These are phyloP conservation scores for Coryphaenoides rupestris DNA, from an alignment of 2,113 vertebrate species.

Conservation along the genomic window DNA sequence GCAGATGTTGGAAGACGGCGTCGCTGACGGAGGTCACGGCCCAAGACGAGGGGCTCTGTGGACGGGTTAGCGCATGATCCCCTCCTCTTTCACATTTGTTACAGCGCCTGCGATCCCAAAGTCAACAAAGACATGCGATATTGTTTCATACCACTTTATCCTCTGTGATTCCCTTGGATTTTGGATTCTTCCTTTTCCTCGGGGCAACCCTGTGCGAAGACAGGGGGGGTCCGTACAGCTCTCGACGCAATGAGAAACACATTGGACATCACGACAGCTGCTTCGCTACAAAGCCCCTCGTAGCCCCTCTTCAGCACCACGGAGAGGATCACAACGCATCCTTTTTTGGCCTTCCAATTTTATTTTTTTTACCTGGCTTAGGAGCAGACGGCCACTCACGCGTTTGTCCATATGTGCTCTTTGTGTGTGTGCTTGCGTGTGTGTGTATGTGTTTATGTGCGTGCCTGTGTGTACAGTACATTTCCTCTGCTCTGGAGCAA, in stretches of 20 bases:
- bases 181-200: conserved; percentile 57
- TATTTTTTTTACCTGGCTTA: neutral
- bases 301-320: conserved; percentile 26
- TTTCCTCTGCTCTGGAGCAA: conserved; percentile 47
- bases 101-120: conserved; percentile 54
- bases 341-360: neutral
- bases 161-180: conserved; percentile 63
- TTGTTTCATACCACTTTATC: conserved; percentile 71
- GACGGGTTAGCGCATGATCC: conserved; percentile 53
- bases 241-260: conserved; percentile 45
- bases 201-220: conserved; percentile 46
- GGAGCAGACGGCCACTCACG: conserved; percentile 12
- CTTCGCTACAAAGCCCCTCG: conserved; percentile 32
- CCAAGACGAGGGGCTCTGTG: conserved; percentile 57
- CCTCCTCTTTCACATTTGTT: conserved; percentile 47
- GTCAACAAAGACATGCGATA: conserved; percentile 62
- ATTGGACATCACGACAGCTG: conserved; percentile 38
- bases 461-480: conserved; percentile 45
- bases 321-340: conserved; percentile 40
- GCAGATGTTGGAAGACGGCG: conserved; percentile 40
- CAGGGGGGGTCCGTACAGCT: conserved; percentile 27
- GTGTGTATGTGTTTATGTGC: conserved; percentile 7
- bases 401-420: neutral
- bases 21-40: conserved; percentile 43
- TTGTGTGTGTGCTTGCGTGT: neutral